These are phyloP conservation scores for Bombyx mori DNA, from an alignment of 1,140 invertebrate species.

Conservation along the genomic window DNA sequence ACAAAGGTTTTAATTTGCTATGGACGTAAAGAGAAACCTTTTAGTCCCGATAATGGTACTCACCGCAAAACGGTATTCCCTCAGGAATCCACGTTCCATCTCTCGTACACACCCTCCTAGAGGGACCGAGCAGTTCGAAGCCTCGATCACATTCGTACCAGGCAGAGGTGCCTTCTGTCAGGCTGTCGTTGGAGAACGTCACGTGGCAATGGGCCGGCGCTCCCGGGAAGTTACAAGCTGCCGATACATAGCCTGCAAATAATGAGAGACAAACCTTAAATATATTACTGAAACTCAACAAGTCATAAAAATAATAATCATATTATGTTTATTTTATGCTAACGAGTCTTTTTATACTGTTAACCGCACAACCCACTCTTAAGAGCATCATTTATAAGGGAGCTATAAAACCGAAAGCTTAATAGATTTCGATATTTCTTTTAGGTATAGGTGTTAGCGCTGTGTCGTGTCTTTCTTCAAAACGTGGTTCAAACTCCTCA, in stretches of 20 bases:
- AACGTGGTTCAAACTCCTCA: no score
- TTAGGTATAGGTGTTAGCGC: no score
- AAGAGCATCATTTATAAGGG: no score
- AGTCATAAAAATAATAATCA: no score
- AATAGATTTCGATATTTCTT: no score
- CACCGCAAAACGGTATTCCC: conserved; percentile 95
- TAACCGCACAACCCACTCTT: no score
- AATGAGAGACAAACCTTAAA: neutral
- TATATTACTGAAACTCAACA: neutral
- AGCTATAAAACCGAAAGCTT: no score
- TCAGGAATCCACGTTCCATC: conserved; percentile 90
- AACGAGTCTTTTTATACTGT: no score
- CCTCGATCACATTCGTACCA: conserved; percentile 91
- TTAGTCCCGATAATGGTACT: conserved; percentile 62
- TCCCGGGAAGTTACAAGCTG: conserved; percentile 89
- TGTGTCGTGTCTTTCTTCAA: no score
- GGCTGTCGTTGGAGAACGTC: conserved; percentile 80
- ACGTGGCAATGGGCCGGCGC: conserved; percentile 90
- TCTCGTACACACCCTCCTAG: conserved; percentile 80
- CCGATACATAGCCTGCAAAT: conserved; percentile 27
- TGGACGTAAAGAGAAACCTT: neutral
- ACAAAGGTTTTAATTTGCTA: no score
- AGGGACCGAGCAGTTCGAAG: conserved; percentile 91
- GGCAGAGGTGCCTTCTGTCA: conserved; percentile 80
- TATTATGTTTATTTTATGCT: no score